These are phyloP conservation scores for Leucophora obtusa DNA, from an alignment of 2,888 invertebrate genomes.

Conservation along the genomic window DNA sequence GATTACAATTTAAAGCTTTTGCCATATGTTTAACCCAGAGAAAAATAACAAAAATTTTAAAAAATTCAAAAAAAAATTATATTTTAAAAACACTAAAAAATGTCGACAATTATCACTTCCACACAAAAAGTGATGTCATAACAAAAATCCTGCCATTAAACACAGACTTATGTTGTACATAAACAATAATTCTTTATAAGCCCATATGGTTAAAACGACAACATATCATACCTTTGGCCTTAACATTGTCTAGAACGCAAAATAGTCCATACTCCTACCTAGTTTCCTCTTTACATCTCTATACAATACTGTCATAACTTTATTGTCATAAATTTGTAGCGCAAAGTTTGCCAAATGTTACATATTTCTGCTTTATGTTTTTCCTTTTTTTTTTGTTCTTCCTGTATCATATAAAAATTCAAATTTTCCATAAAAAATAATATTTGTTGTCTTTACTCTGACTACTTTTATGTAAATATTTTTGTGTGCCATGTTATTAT, in stretches of 20 bases:
- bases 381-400: too few relatives aligned
- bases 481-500: slow-evolving; percentile 19
- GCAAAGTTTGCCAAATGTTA: background rate
- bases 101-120: slow-evolving; percentile 33
- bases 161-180: slow-evolving; percentile 2
- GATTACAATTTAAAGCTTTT: slow-evolving; percentile 37
- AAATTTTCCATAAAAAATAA: slow-evolving; percentile 37
- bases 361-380: background rate
- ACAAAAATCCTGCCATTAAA: slow-evolving; percentile 1
- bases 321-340: slow-evolving; percentile 42
- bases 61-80: background rate
- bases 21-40: slow-evolving; percentile 16
- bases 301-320: slow-evolving; percentile 37
- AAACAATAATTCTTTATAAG: slow-evolving; percentile 29
- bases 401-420: slow-evolving; percentile 32
- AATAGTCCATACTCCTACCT: background rate
- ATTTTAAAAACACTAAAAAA: background rate
- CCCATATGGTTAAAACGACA: slow-evolving; percentile 2
- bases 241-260: slow-evolving; percentile 6
- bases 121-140: slow-evolving; percentile 6
- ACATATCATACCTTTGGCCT: background rate
- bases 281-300: background rate
- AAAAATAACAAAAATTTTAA: too few relatives aligned
- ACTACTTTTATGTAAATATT: slow-evolving; percentile 48
- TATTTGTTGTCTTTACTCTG: background rate